These are phyloP conservation scores for Cinclus cinclus DNA, from an alignment of 2,113 vertebrate genomes.

Conservation along the genomic window DNA sequence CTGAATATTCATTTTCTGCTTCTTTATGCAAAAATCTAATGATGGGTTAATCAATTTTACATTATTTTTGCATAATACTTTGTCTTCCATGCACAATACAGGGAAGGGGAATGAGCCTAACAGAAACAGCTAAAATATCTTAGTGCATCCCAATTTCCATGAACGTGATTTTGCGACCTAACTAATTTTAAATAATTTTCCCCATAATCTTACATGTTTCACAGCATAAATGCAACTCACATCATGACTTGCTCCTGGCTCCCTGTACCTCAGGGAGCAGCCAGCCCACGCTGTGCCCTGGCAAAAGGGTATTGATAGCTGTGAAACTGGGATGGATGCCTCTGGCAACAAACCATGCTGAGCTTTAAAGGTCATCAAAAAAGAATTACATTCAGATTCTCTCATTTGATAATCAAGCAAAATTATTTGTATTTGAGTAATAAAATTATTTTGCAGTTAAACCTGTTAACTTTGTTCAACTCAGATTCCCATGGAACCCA, in stretches of 20 bases:
- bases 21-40: neutral
- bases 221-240: neutral
- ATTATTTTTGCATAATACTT: neutral
- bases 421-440: neutral
- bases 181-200: neutral
- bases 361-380: neutral
- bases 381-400: neutral
- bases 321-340: neutral
- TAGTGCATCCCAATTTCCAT: neutral
- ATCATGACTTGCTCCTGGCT: neutral
- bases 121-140: neutral
- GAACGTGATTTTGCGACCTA: neutral
- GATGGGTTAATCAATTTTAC: neutral
- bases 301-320: neutral
- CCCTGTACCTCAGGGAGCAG: neutral
- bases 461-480: neutral
- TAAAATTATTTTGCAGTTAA: neutral
- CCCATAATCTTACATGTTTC: neutral
- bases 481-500: neutral
- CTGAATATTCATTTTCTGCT: neutral
- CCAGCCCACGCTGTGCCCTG: fast-evolving
- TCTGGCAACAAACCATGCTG: neutral
- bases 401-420: neutral
- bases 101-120: neutral
- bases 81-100: neutral